These are phyloP conservation scores for Cottus gobio DNA, from an alignment of 2,113 vertebrate species.

Conservation along the genomic window DNA sequence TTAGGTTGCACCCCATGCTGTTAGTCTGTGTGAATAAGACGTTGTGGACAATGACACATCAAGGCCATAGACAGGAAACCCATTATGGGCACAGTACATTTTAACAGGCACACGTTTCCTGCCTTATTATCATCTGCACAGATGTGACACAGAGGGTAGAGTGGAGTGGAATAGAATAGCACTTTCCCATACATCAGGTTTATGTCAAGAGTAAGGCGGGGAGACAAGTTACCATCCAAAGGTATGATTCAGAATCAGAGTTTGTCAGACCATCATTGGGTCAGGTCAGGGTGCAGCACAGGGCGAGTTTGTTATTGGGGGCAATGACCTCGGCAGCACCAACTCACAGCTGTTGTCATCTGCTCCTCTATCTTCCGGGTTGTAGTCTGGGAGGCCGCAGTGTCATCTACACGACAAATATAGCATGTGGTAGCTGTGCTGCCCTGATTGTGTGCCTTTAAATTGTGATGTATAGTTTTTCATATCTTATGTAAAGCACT, in stretches of 20 bases:
- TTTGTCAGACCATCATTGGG: not conserved
- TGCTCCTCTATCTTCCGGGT: not conserved
- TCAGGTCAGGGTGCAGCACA: not conserved
- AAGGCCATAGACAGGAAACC: constrained; percentile 27
- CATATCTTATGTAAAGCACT: not conserved
- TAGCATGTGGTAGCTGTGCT: not conserved
- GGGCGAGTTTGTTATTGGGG: not conserved
- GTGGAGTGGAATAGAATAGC: not conserved
- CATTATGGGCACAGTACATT: constrained; percentile 19
- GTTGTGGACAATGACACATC: constrained; percentile 23
- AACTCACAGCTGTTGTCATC: not conserved
- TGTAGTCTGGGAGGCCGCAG: not conserved
- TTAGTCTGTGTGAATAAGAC: constrained; percentile 18
- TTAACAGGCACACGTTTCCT: constrained; percentile 28
- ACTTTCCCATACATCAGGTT: not conserved
- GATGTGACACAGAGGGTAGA: constrained; percentile 15
- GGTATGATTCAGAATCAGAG: not conserved
- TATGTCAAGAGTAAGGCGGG: not conserved
- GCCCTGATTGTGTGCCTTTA: not conserved
- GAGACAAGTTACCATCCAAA: not conserved
- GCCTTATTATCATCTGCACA: constrained; percentile 23
- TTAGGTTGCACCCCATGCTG: not conserved
- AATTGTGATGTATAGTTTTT: not conserved
- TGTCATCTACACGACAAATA: not conserved
- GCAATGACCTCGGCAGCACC: not conserved